Percentiles rank a stretch among this genome's conserved stretches.
phyloP scores from a whole-genome alignment of 2,888 invertebrate genomes.

The Eupelmus urozonus region DNA sequence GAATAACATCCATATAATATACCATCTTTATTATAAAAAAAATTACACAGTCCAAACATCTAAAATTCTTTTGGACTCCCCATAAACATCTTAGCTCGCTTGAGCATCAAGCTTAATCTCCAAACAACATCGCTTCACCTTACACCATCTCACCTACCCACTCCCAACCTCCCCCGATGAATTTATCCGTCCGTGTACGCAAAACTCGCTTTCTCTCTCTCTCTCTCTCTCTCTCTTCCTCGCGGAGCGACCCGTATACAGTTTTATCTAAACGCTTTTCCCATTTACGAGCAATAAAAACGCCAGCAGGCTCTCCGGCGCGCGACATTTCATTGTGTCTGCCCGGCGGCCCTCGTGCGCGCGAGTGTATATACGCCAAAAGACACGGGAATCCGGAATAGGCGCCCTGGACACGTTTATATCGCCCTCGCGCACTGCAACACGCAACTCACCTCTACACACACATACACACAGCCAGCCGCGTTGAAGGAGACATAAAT shows the following conservation, averaged over 20 bases:
- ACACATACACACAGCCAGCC: conserved; percentile 4
- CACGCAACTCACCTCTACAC: conserved; percentile 39
- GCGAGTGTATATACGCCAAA: conserved; percentile 24
- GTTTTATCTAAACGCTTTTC: conserved; percentile 47
- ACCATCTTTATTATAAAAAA: too few relatives aligned
- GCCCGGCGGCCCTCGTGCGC: background rate
- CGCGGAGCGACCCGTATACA: background rate
- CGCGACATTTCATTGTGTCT: conserved; percentile 46
- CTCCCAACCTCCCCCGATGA: background rate
- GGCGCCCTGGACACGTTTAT: conserved; percentile 41
- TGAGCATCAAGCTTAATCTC: background rate
- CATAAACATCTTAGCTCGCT: too few relatives aligned
- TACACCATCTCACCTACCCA: background rate
- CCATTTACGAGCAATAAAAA: conserved; percentile 50
- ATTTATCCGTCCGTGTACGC: conserved; percentile 9
- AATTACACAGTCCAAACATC: too few relatives aligned
- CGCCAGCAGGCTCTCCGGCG: background rate
- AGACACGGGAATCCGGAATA: conserved; percentile 57
- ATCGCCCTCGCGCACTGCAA: conserved; percentile 13
- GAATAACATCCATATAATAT: too few relatives aligned
- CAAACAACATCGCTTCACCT: conserved; percentile 6
- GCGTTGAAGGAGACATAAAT: conserved; percentile 63
- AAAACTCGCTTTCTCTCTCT: too few relatives aligned
- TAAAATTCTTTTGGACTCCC: too few relatives aligned
- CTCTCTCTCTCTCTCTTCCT: too few relatives aligned